These are phyloP conservation scores for Conistra vaccinii DNA, from an alignment of 2,888 invertebrate species.

Conservation along the genomic window DNA sequence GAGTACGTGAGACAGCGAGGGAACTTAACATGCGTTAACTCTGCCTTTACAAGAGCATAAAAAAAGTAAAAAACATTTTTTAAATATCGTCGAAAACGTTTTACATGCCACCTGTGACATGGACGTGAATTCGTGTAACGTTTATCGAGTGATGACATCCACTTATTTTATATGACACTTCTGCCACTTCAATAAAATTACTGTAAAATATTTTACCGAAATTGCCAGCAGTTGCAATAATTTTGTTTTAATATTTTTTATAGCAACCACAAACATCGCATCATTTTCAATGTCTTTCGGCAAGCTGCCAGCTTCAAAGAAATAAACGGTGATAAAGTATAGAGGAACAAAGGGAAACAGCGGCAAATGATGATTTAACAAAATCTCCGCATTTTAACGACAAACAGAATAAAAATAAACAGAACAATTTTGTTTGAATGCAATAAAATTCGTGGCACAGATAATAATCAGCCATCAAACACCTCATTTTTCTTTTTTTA, in stretches of 20 bases:
- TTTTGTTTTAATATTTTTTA: conserved; percentile 37
- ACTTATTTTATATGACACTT: conserved; percentile 51
- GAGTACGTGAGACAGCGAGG: conserved; percentile 60
- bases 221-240: conserved; percentile 29
- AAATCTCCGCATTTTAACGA: conserved; percentile 46
- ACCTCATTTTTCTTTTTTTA: conserved; percentile 71
- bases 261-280: conserved; percentile 29
- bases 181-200: conserved; percentile 43
- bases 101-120: conserved; percentile 48
- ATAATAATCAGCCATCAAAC: conserved; percentile 70
- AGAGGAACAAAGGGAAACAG: conserved; percentile 38
- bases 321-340: conserved; percentile 44
- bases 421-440: conserved; percentile 41
- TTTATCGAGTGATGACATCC: conserved; percentile 56
- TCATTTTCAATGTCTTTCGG: conserved; percentile 38
- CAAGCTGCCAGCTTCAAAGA: conserved; percentile 44
- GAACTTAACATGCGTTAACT: conserved; percentile 55
- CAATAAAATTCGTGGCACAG: conserved; percentile 56
- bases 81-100: conserved; percentile 36
- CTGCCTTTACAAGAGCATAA: conserved; percentile 51
- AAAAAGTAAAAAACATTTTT: conserved; percentile 28
- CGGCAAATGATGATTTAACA: conserved; percentile 40
- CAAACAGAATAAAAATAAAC: conserved; percentile 49
- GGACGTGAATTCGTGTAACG: conserved; percentile 40
- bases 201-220: conserved; percentile 38